phyloP scores from a whole-genome alignment of 2,113 vertebrate species.

The Nibea albiflora region DNA sequence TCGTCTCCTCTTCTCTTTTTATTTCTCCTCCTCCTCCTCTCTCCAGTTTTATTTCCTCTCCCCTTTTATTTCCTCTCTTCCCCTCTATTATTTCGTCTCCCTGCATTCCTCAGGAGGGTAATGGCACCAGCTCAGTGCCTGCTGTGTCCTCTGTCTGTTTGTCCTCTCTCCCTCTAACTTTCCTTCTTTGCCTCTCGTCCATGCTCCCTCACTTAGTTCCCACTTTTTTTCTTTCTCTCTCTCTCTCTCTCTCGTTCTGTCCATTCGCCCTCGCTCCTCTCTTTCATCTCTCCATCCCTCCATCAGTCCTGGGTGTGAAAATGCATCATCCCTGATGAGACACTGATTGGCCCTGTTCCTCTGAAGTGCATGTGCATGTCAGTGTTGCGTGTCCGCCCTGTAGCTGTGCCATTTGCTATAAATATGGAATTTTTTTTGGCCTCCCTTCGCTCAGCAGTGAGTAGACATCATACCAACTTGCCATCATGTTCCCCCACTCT shows the following conservation, averaged over 20 bases:
- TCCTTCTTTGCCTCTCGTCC: slow-evolving; percentile 12
- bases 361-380: background rate
- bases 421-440: slow-evolving; percentile 35
- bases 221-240: slow-evolving; percentile 7
- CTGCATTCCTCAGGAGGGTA: slow-evolving; percentile 34
- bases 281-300: slow-evolving; percentile 2
- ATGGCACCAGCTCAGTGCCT: slow-evolving; percentile 26
- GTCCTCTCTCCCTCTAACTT: slow-evolving; percentile 38
- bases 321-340: slow-evolving; percentile 28
- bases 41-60: background rate
- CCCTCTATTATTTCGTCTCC: slow-evolving; percentile 12
- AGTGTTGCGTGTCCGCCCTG: slow-evolving; percentile 1
- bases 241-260: background rate
- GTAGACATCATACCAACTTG: slow-evolving; percentile 29
- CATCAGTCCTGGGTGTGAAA: slow-evolving; percentile 21
- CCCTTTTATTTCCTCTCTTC: background rate
- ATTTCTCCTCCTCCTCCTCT: background rate
- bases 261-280: background rate
- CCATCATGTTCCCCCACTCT: slow-evolving; percentile 19
- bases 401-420: slow-evolving; percentile 15
- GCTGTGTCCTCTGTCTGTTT: slow-evolving; percentile 51
- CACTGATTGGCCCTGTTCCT: slow-evolving; percentile 17
- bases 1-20: background rate
- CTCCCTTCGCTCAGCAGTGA: slow-evolving; percentile 33
- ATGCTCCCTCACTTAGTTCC: background rate